Evolutionary conservation across 2,888 invertebrate genomes (phyloP).

Genomic region (Limnephilus rhombicus): DNA sequence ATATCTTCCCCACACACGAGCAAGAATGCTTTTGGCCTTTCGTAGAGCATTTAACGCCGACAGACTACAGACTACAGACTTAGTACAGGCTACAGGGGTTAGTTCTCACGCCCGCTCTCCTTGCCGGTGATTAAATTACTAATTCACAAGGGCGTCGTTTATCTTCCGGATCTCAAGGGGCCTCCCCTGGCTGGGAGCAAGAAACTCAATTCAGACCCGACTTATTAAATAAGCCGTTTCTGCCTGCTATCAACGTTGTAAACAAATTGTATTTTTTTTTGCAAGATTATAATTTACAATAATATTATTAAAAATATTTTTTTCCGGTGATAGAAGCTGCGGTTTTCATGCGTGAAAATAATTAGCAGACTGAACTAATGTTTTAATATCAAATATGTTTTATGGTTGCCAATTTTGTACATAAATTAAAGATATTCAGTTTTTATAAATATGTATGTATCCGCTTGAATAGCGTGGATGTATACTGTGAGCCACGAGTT

Average conservation of each 20-base stretch:
- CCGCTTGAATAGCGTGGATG: not conserved
- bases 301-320: not conserved
- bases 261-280: not conserved
- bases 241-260: not conserved
- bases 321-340: not conserved
- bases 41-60: slow-evolving; percentile 13
- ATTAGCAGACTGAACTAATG: not conserved
- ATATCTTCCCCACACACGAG: not conserved
- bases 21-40: not conserved
- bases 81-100: slow-evolving; percentile 20
- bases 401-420: not conserved
- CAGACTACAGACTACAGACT: not conserved
- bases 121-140: slow-evolving; percentile 55
- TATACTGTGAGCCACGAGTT: no score
- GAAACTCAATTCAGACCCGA: slow-evolving; percentile 12
- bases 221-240: slow-evolving; percentile 24
- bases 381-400: not conserved
- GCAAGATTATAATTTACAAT: not conserved
- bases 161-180: slow-evolving; percentile 43
- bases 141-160: slow-evolving; percentile 55
- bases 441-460: not conserved
- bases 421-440: not conserved
- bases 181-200: not conserved
- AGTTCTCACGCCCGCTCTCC: slow-evolving; percentile 45
- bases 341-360: not conserved